Evolutionary conservation across 2,113 vertebrate genomes (phyloP).

Genomic region (Brachypteracias leptosomus): DNA sequence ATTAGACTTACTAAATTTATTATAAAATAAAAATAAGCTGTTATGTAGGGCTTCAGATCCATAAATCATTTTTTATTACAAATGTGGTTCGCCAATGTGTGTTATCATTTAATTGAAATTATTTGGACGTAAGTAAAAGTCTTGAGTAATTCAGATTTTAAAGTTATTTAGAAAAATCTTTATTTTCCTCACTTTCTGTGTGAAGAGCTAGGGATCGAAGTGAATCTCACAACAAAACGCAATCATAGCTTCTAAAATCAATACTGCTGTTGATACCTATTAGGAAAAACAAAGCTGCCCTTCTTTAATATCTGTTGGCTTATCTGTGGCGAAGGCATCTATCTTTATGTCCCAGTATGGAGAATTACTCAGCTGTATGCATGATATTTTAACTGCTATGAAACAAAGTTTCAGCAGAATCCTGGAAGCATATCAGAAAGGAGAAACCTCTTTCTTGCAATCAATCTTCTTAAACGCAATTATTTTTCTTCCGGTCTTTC

Average conservation of each 20-base stretch:
- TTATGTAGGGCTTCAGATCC: conserved; percentile 34
- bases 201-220: conserved; percentile 78
- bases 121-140: conserved; percentile 49
- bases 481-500: conserved; percentile 80
- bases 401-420: conserved; percentile 71
- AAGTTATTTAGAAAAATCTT: conserved; percentile 73
- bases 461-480: conserved; percentile 87
- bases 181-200: conserved; percentile 40
- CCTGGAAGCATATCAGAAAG: conserved; percentile 69
- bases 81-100: conserved; percentile 20
- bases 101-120: conserved; percentile 50
- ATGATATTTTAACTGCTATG: conserved; percentile 43
- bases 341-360: conserved; percentile 66
- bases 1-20: conserved; percentile 25
- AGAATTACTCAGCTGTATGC: conserved; percentile 43
- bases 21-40: conserved; percentile 27
- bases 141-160: conserved; percentile 75
- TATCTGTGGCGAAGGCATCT: conserved; percentile 74
- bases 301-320: conserved; percentile 73
- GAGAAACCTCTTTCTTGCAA: conserved; percentile 74
- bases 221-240: conserved; percentile 78
- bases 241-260: conserved; percentile 87
- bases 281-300: conserved; percentile 71
- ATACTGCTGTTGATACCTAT: conserved; percentile 78
- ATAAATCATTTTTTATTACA: conserved; percentile 53